Conservation (phyloP, 2,797 vertebrate species). For the Mormyrops attenuatus region DNA sequence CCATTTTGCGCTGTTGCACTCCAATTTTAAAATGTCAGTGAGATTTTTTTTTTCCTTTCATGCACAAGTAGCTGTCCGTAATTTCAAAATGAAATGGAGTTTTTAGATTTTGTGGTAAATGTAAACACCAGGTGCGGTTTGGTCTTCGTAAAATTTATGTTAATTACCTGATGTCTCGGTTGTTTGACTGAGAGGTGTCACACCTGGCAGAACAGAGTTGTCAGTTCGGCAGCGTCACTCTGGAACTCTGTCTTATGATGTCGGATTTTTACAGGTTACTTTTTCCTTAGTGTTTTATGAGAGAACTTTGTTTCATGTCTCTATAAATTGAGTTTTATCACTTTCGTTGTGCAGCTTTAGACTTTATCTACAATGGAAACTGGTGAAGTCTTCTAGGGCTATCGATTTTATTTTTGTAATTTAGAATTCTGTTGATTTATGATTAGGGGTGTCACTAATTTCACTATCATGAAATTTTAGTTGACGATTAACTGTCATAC, state of each 20-base stretch:
- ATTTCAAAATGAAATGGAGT: not conserved
- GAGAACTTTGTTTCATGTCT: no score
- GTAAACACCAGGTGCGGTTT: not conserved
- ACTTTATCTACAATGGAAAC: not conserved
- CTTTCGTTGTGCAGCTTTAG: not conserved
- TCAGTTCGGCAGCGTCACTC: not conserved
- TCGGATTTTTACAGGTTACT: not conserved
- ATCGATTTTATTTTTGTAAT: not conserved
- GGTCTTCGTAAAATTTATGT: not conserved
- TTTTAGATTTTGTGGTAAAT: not conserved
- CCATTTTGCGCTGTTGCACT: not conserved
- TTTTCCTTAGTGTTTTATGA: not conserved
- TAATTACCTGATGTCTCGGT: not conserved
- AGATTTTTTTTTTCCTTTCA: not conserved
- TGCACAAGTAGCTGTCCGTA: not conserved
- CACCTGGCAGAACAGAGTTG: not conserved
- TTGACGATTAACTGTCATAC: no score
- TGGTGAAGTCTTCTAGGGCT: not conserved
- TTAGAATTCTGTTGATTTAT: not conserved
- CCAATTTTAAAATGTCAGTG: not conserved
- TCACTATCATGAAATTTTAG: no score
- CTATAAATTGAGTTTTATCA: not conserved
- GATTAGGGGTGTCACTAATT: no score
- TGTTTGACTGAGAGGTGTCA: not conserved
- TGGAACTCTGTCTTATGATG: not conserved